A percentile compares a stretch with the other conserved stretches of the same genome.
phyloP scores from a whole-genome alignment of 2,888 invertebrate genomes.

The Anoplius nigerrimus region DNA sequence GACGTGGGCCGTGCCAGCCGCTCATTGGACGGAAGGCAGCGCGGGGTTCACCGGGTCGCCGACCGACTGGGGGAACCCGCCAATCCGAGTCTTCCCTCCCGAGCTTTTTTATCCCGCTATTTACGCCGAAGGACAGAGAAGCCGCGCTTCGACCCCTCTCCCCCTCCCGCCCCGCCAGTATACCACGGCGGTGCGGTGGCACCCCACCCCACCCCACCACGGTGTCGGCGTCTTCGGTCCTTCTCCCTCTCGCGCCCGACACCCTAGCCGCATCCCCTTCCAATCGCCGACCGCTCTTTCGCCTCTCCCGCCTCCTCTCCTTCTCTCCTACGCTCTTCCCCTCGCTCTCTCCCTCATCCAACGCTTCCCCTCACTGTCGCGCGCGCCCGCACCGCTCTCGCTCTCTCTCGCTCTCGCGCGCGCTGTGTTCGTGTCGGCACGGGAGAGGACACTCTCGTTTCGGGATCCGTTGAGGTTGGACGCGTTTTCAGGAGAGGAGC shows the following conservation, averaged over 20 bases:
- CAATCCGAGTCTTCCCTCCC: constrained; percentile 54
- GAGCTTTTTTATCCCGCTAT: constrained; percentile 66
- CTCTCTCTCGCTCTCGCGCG: constrained; percentile 39
- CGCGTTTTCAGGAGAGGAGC: constrained; percentile 58
- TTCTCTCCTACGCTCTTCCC: constrained; percentile 35
- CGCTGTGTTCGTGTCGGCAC: constrained; percentile 56
- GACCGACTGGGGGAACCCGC: constrained; percentile 48
- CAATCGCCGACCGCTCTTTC: background rate
- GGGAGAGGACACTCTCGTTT: constrained; percentile 71
- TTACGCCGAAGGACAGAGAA: constrained; percentile 66
- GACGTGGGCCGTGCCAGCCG: constrained; percentile 60
- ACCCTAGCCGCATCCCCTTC: background rate
- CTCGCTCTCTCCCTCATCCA: constrained; percentile 47
- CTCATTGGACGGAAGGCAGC: constrained; percentile 55
- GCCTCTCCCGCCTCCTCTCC: constrained; percentile 3
- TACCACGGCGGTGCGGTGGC: no score
- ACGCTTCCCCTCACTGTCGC: constrained; percentile 44
- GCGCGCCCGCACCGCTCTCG: no score
- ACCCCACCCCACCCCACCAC: constrained; percentile 24
- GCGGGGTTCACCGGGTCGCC: constrained; percentile 55
- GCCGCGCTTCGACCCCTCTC: constrained; percentile 47
- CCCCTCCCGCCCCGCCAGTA: no score
- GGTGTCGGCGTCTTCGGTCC: background rate
- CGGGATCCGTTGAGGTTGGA: constrained; percentile 69
- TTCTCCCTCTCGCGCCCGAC: no score